A percentile compares a stretch with the other conserved stretches of the same genome.
These are phyloP conservation scores for Hirtodrosophila duncani DNA, from an alignment of 2,888 invertebrate species.

Conservation along the genomic window DNA sequence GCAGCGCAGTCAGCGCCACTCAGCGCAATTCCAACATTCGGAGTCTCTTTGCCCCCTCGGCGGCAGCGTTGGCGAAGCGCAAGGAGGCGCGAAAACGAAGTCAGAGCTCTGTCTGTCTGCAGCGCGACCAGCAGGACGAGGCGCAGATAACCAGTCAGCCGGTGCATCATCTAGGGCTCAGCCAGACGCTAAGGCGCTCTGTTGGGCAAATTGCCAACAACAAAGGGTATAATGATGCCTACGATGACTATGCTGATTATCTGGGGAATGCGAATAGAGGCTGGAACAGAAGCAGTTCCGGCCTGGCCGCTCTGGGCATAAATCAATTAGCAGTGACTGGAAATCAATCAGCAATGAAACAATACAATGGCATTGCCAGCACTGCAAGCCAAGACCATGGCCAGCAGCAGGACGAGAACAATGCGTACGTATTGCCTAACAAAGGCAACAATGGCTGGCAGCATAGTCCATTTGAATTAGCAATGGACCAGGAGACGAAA, in stretches of 20 bases:
- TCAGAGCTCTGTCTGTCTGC: conserved; percentile 57
- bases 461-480: conserved; percentile 50
- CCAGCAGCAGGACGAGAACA: neutral
- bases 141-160: neutral
- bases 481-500: conserved; percentile 37
- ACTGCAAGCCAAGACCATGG: conserved; percentile 22
- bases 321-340: conserved; percentile 63
- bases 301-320: conserved; percentile 40
- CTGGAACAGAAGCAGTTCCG: conserved; percentile 11
- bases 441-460: conserved; percentile 55
- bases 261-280: conserved; percentile 3
- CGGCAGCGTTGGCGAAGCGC: conserved; percentile 41
- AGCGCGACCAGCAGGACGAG: conserved; percentile 30
- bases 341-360: conserved; percentile 68
- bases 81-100: conserved; percentile 56
- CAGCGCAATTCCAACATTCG: conserved; percentile 73
- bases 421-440: conserved; percentile 2
- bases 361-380: conserved; percentile 46
- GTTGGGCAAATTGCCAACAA: conserved; percentile 55
- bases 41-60: conserved; percentile 64
- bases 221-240: conserved; percentile 30
- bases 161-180: conserved; percentile 3
- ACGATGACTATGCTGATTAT: conserved; percentile 35
- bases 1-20: conserved; percentile 46
- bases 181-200: conserved; percentile 45